Conservation (phyloP, 2,113 vertebrate genomes). For the rabbit (Oryctolagus cuniculus) region DNA sequence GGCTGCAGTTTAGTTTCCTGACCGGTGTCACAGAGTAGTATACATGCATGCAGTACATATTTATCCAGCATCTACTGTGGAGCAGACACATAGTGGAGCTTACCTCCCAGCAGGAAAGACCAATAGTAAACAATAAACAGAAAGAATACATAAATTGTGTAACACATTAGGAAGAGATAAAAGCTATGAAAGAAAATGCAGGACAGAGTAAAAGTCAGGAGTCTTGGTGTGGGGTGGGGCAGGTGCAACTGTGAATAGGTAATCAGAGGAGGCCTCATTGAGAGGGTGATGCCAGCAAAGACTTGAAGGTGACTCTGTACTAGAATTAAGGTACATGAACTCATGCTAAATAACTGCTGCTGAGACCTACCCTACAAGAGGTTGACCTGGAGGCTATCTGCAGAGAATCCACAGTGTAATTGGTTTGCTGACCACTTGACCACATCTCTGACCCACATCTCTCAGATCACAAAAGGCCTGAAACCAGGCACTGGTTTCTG, state of each 20-base stretch:
- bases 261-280: background rate
- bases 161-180: background rate
- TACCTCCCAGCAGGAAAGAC: background rate
- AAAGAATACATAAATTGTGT: background rate
- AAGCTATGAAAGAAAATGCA: background rate
- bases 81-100: background rate
- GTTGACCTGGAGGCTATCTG: background rate
- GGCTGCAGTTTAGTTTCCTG: background rate
- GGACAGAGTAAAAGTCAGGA: background rate
- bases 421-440: background rate
- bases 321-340: background rate
- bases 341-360: background rate
- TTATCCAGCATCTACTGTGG: background rate
- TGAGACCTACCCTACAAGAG: background rate
- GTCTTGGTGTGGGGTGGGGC: background rate
- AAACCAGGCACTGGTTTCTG: background rate
- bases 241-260: background rate
- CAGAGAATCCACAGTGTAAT: background rate
- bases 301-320: background rate
- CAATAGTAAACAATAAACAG: background rate
- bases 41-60: background rate
- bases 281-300: background rate
- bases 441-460: background rate
- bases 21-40: background rate
- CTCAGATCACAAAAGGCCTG: background rate